Evolutionary conservation across 1,140 invertebrate genomes (phyloP).

Genomic region (Riptortus pedestris): DNA sequence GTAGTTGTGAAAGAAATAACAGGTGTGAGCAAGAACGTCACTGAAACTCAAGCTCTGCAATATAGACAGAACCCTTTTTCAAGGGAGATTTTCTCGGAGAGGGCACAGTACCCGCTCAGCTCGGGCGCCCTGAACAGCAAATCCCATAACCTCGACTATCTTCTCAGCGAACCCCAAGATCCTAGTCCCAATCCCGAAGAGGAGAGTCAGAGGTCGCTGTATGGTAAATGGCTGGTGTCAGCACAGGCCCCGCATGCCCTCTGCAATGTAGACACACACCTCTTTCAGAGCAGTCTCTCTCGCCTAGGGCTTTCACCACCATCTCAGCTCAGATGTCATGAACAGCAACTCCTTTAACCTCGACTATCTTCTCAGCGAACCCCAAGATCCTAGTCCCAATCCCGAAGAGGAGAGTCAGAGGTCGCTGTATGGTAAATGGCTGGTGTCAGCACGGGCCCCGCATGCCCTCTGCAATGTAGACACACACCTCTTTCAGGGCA

Average conservation of each 20-base stretch:
- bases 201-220: neutral
- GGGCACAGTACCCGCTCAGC: conserved; percentile 30
- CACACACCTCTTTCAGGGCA: conserved; percentile 29
- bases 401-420: neutral
- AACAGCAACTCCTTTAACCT: conserved; percentile 62
- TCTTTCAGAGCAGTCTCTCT: no score
- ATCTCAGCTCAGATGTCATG: conserved; percentile 53
- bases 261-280: no score
- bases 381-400: no score
- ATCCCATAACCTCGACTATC: conserved; percentile 60
- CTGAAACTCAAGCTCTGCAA: conserved; percentile 35
- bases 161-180: conserved; percentile 43
- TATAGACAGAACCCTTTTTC: conserved; percentile 33
- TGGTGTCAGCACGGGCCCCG: conserved; percentile 21
- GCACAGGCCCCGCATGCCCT: no score
- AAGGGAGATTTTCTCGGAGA: neutral
- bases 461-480: conserved; percentile 35
- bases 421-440: neutral
- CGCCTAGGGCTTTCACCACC: no score
- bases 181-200: neutral
- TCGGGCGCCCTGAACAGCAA: conserved; percentile 58
- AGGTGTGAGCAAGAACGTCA: conserved; percentile 21
- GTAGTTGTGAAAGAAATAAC: neutral
- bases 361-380: conserved; percentile 55
- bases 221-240: no score